Evolutionary conservation across 1,140 invertebrate species (phyloP), one percentile per base, ranked within the genome.

Genomic region (Pseudachorutes palmiensis): DNA sequence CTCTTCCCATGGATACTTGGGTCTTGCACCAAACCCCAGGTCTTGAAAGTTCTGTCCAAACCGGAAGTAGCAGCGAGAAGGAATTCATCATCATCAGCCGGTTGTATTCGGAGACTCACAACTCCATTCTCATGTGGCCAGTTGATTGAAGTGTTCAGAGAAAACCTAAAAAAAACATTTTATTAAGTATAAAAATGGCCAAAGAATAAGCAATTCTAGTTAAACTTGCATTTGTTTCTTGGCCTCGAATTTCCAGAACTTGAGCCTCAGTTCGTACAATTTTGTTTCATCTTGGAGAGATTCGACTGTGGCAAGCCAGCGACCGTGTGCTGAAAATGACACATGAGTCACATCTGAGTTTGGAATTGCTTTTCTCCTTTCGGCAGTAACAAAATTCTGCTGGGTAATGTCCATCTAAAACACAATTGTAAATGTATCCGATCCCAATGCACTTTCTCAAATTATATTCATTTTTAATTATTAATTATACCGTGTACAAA

Each of bases 251-350:
- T 82, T 74, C 90, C 90, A 94, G 77, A 92, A 92, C 75, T 92
- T 93, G 0, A 94, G 77, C 45, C 85, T 78, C 0, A 87, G 78
- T 79, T 92, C 88, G 68, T 84, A 81, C 74, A 85, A 80, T 69
- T 82, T 49, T 12, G 33, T 48, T 41, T 30, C 62, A 22, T 69
- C 70, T 65, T n/a, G 78, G 71, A 87, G 82, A 57, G 83, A 80
- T 78, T 92, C 89, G 3, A 87, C 82, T 1, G 89, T 91, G 24
- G 84, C 88, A 79, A 93, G 79, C 90, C 90, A 93, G n/a, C 79
- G 74, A 0, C 88, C 87, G 77, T 82, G 77, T 49, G 80, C 78
- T 76, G 83, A 86, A 60, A 92, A 80, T 0, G 86, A 84, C 36
- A 87, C 81, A 71, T 83, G 81, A 0, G 81, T 85, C 0, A 94